These are phyloP conservation scores for Stictocephala bisonia DNA, from an alignment of 2,888 invertebrate species.

Conservation along the genomic window DNA sequence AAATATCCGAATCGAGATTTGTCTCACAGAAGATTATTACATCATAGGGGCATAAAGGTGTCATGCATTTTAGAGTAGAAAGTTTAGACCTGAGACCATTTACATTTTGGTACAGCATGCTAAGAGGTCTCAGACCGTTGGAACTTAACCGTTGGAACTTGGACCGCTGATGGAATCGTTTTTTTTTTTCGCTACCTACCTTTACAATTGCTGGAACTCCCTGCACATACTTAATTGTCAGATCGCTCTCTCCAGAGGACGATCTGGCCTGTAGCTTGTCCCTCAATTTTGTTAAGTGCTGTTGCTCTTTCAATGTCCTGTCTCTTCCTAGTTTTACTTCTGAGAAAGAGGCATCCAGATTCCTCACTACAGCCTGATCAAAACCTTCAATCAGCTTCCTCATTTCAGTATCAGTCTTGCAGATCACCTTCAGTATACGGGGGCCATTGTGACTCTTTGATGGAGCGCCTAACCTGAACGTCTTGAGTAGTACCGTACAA, in stretches of 20 bases:
- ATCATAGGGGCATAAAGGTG: not conserved
- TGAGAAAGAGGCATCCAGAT: not conserved
- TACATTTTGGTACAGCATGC: slow-evolving; percentile 2
- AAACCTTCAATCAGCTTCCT: slow-evolving; percentile 10
- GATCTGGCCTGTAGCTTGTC: not conserved
- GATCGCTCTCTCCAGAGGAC: not conserved
- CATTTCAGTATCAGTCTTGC: not conserved
- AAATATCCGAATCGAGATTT: not conserved
- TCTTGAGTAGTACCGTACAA: not conserved
- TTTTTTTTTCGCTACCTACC: too few species aligned
- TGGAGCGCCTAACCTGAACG: not conserved
- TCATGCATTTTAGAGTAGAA: not conserved
- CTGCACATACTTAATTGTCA: slow-evolving; percentile 12
- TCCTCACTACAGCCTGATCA: not conserved
- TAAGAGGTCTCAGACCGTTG: slow-evolving; percentile 5
- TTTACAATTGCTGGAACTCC: slow-evolving; percentile 19
- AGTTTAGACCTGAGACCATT: slow-evolving; percentile 9
- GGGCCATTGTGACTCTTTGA: not conserved
- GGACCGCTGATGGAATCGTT: too few species aligned
- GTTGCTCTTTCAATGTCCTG: not conserved
- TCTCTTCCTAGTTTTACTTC: not conserved
- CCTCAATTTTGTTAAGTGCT: slow-evolving; percentile 1
- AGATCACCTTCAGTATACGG: not conserved
- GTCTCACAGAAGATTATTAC: slow-evolving; percentile 3
- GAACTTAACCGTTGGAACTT: not conserved